phyloP scores from a whole-genome alignment of 2,888 invertebrate genomes.

The Drosophila neutralis region DNA sequence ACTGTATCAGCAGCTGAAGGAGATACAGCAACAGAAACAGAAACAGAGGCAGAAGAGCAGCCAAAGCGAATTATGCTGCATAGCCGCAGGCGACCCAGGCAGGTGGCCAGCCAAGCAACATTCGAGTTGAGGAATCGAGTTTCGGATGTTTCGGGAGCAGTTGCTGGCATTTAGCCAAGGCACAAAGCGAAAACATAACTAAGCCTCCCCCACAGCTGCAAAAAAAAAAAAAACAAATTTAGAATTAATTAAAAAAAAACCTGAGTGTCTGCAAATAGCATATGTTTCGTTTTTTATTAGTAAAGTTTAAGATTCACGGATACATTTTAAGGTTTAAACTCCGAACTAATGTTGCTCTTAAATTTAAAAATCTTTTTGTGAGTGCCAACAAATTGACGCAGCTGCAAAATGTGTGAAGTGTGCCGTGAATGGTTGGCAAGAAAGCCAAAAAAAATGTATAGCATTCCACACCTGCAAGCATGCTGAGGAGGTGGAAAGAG shows the following conservation, averaged over 20 bases:
- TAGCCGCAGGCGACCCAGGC: conserved; percentile 45
- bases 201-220: not conserved
- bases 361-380: not conserved
- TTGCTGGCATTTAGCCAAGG: conserved; percentile 52
- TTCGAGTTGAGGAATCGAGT: not conserved
- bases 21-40: not conserved
- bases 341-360: not conserved
- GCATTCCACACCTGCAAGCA: conserved; percentile 32
- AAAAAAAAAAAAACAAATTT: no score
- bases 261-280: not conserved
- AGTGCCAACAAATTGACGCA: conserved; percentile 48
- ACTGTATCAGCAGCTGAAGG: not conserved
- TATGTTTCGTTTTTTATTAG: not conserved
- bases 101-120: conserved; percentile 34
- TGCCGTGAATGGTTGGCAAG: conserved; percentile 22
- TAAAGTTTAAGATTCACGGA: not conserved
- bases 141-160: conserved; percentile 3
- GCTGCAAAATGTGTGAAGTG: conserved; percentile 50
- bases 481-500: no score
- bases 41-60: conserved; percentile 22
- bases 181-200: conserved; percentile 4
- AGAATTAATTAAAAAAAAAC: not conserved
- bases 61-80: conserved; percentile 64
- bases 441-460: conserved; percentile 2
- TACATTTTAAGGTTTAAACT: not conserved